Evolutionary conservation across 53 echinoderm and acorn worm species (phyloP), one percentile per base, ranked within the genome.

Genomic region (Patiria pectinifera): DNA sequence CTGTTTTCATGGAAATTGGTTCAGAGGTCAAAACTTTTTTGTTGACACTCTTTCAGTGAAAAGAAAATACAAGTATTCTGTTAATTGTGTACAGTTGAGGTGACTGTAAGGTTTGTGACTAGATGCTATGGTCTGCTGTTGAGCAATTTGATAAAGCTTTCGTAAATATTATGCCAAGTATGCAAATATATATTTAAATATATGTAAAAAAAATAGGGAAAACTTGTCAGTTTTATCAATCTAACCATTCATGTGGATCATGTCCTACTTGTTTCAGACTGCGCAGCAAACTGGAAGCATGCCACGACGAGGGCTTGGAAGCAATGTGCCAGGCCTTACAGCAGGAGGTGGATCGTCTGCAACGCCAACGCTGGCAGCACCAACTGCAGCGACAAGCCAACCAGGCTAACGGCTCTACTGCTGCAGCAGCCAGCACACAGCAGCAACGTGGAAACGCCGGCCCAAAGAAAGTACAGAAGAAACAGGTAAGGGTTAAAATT

Each of bases 351-450:
- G 96, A 99, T 35, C 93, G 94, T 59, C 86, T 97, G 13, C 99
- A 99, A 92, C 91, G 96, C 62, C 93, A 94, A 80, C 96, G 82
- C 48, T 97, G 97, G 99, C 99, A 97, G 91, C 62, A 93, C 83
- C 96, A 95, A 62, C 91, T 97, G 1, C 97, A 95, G 84, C 24
- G 77, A 48, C 95, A 90, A 92, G 69, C 90, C 45, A 80, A 48
- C 81, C 80, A 90, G 90, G 69, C 82, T 46, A 6, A 2, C 48
- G 14, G 46, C 48, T 47, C 86, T 2, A 49, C 70, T 66, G 66
- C 66, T 66, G 66, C 66, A 7, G 66, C 15, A 26, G 26, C 35
- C 35, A 63, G 48, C 25, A 7, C 25, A 84, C 62, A 44, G 66
- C 62, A 16, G 35, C 18, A 62, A 77, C 63, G 48, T 12, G 26